Evolutionary conservation across 2,797 vertebrate species (phyloP), one percentile per base, ranked within the genome.

Genomic region (Thalassophryne amazonica): DNA sequence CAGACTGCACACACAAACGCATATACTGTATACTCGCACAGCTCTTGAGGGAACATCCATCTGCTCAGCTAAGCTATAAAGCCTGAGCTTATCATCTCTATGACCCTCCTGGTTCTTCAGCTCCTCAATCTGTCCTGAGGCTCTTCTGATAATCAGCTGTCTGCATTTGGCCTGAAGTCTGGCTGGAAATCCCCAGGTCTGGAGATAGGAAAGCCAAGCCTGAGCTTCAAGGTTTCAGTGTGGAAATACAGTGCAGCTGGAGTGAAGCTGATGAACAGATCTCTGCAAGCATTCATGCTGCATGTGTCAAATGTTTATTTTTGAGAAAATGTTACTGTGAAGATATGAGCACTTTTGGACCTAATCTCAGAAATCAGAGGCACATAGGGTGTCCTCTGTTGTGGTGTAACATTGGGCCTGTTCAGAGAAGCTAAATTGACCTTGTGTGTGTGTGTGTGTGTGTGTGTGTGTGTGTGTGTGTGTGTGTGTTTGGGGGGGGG

Each of bases 71-170:
- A 70, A 63, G 61, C 69, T 62, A 59, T 83, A 81, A 87, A 80
- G 78, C 50, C 38, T 10, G 1, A 27, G 75, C 55, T 86, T 88
- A 84, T 86, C 75, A 41, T 37, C 19, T 77, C 68, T 56, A 41
- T 66, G 29, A 65, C 69, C 63, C 53, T 62, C 50, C 56, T 69
- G 61, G 36, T 67, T 65, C 40, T 58, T 52, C 70, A 42, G 43
- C 58, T 58, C 28, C 29, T 24, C 46, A 63, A 58, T 72, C 58
- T 65, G 54, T 80, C 61, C 62, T 51, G 69, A 51, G 76, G 65
- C 80, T 61, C 30, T 46, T 40, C 55, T 69, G 61, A 73, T 85
- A 82, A 88, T 85, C 69, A 83, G 72, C 55, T 28, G 53, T 68
- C 61, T 74, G 70, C 75, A 49, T 78, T 80, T 79, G 71, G 79